Conservation (phyloP, 1,140 invertebrate genomes). For the Hypothenemus hampei region DNA sequence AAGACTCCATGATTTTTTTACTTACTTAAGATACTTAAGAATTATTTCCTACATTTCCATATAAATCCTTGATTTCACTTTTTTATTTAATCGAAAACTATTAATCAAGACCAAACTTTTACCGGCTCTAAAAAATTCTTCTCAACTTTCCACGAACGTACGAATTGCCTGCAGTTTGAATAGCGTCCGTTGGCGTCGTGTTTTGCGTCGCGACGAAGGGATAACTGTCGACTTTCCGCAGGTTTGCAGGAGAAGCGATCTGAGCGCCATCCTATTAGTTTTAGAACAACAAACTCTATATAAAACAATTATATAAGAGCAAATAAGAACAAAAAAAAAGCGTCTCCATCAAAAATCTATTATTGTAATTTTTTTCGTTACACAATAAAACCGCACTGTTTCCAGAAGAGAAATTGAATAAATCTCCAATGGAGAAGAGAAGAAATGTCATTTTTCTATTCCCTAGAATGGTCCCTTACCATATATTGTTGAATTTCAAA, state of each 20-base stretch:
- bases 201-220: slow-evolving; percentile 21
- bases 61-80: no score
- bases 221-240: slow-evolving; percentile 26
- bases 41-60: no score
- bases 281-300: slow-evolving; percentile 4
- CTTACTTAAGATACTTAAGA: no score
- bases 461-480: not conserved
- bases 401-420: not conserved
- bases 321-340: not conserved
- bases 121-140: no score
- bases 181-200: slow-evolving; percentile 13
- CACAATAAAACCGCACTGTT: no score
- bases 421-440: not conserved
- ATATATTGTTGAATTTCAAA: not conserved
- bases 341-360: no score
- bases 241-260: slow-evolving; percentile 29
- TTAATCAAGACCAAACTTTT: no score
- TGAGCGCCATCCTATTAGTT: slow-evolving; percentile 20
- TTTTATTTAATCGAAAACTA: no score
- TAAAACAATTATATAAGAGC: not conserved
- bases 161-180: not conserved
- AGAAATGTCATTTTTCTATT: not conserved
- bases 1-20: no score
- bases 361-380: no score
- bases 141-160: not conserved